Base-by-base conservation (phyloP, 1,140 invertebrate species). In the Drosophila subpulchrella region DNA sequence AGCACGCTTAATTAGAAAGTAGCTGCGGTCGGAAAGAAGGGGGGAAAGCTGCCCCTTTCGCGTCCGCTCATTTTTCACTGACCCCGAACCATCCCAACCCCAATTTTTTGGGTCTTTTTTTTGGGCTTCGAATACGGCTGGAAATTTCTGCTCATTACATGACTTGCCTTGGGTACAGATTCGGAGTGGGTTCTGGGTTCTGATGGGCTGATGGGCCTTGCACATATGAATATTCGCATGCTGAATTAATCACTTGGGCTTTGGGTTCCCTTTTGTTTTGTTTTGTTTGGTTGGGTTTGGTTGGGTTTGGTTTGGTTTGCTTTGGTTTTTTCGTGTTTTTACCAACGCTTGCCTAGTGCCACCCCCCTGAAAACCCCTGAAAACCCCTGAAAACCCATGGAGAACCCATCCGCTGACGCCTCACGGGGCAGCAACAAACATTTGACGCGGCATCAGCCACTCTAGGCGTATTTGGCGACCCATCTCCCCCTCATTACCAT, bases 1-100 rank as follows among this genome's bases (percentile, higher is more conserved):
- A 88, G 78, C 84, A 89, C 63, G 84, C 84, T 89, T 88, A 89
- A 88, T 88, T 88, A 88, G 84, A 89, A 88, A 89, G 84, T 77
- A 76, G 82, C 82, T 78, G 78, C 75, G 83, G 78, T 85, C 58
- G 54, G 39, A 32, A 13, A 47, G 3, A 42, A 53, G 38, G n/a
- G 15, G 46, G 8, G 32, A 32, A 8, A 8, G 32, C 8, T 34
- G n/a, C 1, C 44, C 51, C 53, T 50, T 75, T 61, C 79, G 62
- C 62, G 62, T 58, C 62, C 78, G 44, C 83, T 86, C 83, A 88
- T 88, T 80, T 88, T 88, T 89, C 79, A 89, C 66, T 79, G 78
- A 84, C 66, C 81, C 54, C 30, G 47, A 3, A 30, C 7, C 27
- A 38, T 6, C n/a, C 24, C 13, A 6, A 12, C 17, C 1, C 27